Conservation (phyloP, 2,113 vertebrate species). For the Nestor notabilis region DNA sequence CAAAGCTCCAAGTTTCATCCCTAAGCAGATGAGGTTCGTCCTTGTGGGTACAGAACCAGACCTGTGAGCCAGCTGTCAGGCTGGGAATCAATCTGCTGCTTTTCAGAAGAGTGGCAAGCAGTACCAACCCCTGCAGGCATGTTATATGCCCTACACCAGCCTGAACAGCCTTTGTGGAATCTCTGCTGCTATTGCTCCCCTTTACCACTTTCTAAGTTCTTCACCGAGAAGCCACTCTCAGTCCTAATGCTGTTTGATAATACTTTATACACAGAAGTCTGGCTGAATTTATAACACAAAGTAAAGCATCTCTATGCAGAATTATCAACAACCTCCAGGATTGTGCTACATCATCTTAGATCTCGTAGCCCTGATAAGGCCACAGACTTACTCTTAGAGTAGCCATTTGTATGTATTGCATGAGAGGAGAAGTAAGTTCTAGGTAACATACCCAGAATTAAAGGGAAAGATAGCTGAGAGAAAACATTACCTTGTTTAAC, state of each 20-base stretch:
- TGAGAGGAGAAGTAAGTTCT: neutral
- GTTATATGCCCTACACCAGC: fast-evolving
- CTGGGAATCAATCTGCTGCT: neutral
- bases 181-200: neutral
- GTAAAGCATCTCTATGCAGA: neutral
- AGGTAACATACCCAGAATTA: neutral
- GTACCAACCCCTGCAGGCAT: neutral
- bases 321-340: neutral
- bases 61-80: neutral
- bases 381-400: neutral
- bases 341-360: neutral
- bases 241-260: neutral
- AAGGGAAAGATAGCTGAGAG: neutral
- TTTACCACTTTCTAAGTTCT: neutral
- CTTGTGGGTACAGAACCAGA: neutral
- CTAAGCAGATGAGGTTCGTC: neutral
- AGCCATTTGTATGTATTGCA: neutral
- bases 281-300: neutral
- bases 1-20: neutral
- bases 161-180: neutral
- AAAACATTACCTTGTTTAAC: neutral
- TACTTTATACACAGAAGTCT: neutral
- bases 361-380: neutral
- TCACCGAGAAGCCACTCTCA: neutral
- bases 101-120: neutral